phyloP scores from a whole-genome alignment of 2,113 vertebrate species.

The Apteryx mantelli region DNA sequence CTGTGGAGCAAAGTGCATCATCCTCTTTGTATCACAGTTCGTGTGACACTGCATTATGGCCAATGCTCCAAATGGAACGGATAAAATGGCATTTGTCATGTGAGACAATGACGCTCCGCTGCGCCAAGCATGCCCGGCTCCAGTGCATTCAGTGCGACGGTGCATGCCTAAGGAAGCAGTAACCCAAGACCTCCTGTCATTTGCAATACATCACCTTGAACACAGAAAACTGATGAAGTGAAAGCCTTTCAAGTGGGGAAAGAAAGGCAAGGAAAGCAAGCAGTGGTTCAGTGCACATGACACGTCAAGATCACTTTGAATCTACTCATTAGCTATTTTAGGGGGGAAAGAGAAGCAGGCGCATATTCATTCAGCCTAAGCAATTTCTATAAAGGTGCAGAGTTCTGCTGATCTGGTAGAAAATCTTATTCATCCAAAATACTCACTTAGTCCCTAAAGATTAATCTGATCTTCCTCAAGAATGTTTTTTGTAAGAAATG shows the following conservation, averaged over 20 bases:
- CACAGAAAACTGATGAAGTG: background rate
- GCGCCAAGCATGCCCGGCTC: background rate
- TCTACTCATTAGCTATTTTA: background rate
- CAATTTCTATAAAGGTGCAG: background rate
- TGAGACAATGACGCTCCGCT: background rate
- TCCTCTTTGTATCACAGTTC: background rate
- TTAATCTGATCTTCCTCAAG: background rate
- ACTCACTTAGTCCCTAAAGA: background rate
- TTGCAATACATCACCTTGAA: background rate
- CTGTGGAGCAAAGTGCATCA: background rate
- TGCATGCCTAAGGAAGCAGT: background rate
- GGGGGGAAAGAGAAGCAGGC: background rate
- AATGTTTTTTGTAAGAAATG: background rate
- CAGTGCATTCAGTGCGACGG: background rate
- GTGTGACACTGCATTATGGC: too few species aligned
- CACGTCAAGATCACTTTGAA: background rate
- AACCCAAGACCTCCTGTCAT: rapidly evolving
- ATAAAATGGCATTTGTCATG: background rate
- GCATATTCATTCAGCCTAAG: background rate
- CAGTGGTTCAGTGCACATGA: background rate
- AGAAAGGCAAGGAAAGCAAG: background rate
- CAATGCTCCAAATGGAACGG: background rate
- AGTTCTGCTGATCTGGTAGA: background rate
- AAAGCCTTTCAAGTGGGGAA: background rate
- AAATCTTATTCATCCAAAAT: background rate